These are phyloP conservation scores for Ctenoplectra terminalis DNA, from an alignment of 1,140 invertebrate species.

Conservation along the genomic window DNA sequence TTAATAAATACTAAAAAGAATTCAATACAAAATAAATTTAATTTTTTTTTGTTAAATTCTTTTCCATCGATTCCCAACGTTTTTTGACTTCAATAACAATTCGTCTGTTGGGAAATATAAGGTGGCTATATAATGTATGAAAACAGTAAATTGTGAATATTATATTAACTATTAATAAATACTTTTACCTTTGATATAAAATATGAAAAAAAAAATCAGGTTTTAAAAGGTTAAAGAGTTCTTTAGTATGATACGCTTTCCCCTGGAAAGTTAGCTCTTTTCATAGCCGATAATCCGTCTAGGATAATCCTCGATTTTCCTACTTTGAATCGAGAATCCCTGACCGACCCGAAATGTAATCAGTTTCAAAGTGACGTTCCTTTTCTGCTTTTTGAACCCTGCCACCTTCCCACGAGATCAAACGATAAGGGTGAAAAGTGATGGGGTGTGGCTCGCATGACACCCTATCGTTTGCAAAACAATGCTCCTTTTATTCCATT, in stretches of 20 bases:
- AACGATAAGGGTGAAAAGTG: conserved; percentile 19
- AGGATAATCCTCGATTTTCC: conserved; percentile 41
- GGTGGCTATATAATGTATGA: too few relatives aligned
- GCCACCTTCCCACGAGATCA: conserved; percentile 16
- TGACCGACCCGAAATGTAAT: conserved; percentile 37
- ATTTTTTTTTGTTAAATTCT: too few relatives aligned
- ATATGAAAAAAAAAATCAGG: too few relatives aligned
- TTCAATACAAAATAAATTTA: too few relatives aligned
- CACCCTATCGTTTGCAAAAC: conserved; percentile 43
- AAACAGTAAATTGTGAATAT: too few relatives aligned
- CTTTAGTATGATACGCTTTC: not conserved
- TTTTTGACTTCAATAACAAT: too few relatives aligned
- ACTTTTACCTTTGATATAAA: too few relatives aligned
- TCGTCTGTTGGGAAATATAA: too few relatives aligned
- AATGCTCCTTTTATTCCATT: conserved; percentile 29
- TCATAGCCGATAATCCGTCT: conserved; percentile 16
- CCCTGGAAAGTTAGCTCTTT: conserved; percentile 5
- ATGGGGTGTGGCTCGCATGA: conserved; percentile 16
- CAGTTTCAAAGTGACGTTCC: conserved; percentile 47
- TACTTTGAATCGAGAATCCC: conserved; percentile 29
- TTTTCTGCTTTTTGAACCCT: conserved; percentile 29
- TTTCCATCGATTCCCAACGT: too few relatives aligned
- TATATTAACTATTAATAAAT: too few relatives aligned
- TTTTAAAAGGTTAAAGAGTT: not conserved
- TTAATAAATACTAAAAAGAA: too few relatives aligned